These are phyloP conservation scores for Eleginops maclovinus DNA, from an alignment of 2,113 vertebrate species.

Conservation along the genomic window DNA sequence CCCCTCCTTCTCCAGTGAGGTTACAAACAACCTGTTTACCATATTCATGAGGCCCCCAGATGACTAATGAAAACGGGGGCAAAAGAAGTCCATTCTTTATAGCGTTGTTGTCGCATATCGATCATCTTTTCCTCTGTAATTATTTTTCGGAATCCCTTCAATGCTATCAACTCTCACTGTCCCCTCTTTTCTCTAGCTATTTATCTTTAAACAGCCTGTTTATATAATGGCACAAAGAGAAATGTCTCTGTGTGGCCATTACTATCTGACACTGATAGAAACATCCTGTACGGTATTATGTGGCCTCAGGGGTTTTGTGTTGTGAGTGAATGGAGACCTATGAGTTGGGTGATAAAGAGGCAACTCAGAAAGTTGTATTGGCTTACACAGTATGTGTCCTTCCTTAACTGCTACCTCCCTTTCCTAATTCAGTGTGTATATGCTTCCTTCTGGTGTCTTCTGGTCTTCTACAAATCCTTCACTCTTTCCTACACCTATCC, in stretches of 20 bases:
- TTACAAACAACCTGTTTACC: slow-evolving; percentile 60
- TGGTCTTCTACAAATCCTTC: background rate
- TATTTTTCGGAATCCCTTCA: slow-evolving; percentile 44
- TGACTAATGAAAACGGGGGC: slow-evolving; percentile 46
- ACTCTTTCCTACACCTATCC: background rate
- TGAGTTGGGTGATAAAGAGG: slow-evolving; percentile 30
- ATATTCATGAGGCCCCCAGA: slow-evolving; percentile 55
- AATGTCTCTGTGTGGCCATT: slow-evolving; percentile 8
- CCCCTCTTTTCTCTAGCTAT: background rate
- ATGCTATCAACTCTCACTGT: slow-evolving; percentile 26
- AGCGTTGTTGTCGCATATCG: slow-evolving; percentile 44
- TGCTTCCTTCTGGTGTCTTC: background rate
- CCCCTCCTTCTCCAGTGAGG: slow-evolving; percentile 43
- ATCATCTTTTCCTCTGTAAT: slow-evolving; percentile 55
- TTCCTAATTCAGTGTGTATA: background rate
- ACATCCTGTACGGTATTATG: slow-evolving; percentile 23
- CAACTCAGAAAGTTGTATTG: background rate
- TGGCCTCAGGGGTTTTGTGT: background rate
- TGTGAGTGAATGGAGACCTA: slow-evolving; percentile 5
- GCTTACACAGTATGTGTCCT: background rate
- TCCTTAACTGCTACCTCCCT: background rate
- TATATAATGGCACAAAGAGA: background rate
- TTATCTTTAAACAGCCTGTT: slow-evolving; percentile 42
- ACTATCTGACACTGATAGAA: slow-evolving; percentile 34
- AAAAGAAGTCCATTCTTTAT: slow-evolving; percentile 47